phyloP scores from a whole-genome alignment of 2,113 vertebrate species.

The Speoplatyrhinus poulsoni region DNA sequence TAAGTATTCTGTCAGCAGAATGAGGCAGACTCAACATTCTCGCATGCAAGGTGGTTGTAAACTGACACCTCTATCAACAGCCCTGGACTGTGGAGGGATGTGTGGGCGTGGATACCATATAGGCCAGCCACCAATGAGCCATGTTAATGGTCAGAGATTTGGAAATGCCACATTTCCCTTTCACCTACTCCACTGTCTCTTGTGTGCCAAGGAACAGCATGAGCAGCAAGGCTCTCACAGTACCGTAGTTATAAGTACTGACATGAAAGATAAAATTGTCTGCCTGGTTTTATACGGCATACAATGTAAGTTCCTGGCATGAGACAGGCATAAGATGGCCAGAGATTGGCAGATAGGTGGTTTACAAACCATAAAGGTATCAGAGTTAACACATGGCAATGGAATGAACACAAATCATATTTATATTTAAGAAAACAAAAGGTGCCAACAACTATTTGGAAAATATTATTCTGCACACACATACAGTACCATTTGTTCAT shows the following conservation, averaged over 20 bases:
- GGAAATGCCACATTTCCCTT: slow-evolving; percentile 16
- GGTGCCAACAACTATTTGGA: slow-evolving; percentile 7
- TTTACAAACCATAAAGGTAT: slow-evolving; percentile 31
- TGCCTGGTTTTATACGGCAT: not conserved
- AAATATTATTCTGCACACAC: slow-evolving; percentile 14
- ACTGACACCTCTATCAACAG: slow-evolving; percentile 44
- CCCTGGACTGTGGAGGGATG: slow-evolving; percentile 11
- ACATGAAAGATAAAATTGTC: not conserved
- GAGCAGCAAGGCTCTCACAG: not conserved
- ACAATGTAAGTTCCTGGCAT: not conserved
- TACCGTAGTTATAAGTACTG: not conserved
- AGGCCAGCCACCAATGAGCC: slow-evolving; percentile 11
- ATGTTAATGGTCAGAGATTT: slow-evolving; percentile 22
- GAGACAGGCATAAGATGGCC: slow-evolving; percentile 13
- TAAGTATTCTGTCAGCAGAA: slow-evolving; percentile 48
- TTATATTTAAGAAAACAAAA: not conserved
- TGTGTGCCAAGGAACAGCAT: slow-evolving; percentile 14
- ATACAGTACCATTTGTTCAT: slow-evolving; percentile 24
- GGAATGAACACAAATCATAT: not conserved
- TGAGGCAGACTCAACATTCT: slow-evolving; percentile 39
- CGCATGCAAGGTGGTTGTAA: slow-evolving; percentile 50
- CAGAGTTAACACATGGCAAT: not conserved
- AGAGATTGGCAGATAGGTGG: slow-evolving; percentile 12
- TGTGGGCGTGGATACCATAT: not conserved
- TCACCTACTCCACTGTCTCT: slow-evolving; percentile 1